These are phyloP conservation scores for Merluccius polli DNA, from an alignment of 2,797 vertebrate species.

Conservation along the genomic window DNA sequence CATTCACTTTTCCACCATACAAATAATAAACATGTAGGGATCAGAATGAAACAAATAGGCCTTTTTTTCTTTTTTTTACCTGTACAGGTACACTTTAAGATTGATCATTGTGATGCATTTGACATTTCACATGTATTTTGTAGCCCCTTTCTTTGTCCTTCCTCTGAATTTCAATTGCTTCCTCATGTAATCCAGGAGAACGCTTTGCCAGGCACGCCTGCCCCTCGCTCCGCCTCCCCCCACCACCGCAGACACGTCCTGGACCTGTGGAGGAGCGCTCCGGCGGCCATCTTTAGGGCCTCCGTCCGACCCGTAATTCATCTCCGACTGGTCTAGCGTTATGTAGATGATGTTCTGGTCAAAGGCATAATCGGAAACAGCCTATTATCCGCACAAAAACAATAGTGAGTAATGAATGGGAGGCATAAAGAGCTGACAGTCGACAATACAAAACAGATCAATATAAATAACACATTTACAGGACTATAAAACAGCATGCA, in stretches of 20 bases:
- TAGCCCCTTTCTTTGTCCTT: conserved; percentile 55
- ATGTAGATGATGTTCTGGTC: conserved; percentile 12
- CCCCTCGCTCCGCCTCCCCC: conserved; percentile 25
- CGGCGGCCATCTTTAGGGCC: conserved; percentile 15
- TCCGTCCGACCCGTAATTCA: not conserved
- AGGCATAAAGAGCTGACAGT: not conserved
- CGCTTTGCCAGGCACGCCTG: conserved; percentile 43
- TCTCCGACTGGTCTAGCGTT: conserved; percentile 19
- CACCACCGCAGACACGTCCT: conserved; percentile 35
- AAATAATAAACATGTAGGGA: not conserved
- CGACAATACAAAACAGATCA: not conserved
- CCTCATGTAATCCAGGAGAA: conserved; percentile 54
- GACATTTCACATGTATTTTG: conserved; percentile 22
- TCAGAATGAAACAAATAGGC: not conserved
- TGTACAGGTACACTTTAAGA: not conserved
- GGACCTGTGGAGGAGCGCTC: conserved; percentile 19
- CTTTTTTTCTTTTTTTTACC: not conserved
- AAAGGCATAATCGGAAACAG: conserved; percentile 24
- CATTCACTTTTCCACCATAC: not conserved
- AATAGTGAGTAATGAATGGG: not conserved
- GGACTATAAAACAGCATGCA: not conserved
- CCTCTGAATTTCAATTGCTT: conserved; percentile 58
- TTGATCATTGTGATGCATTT: not conserved
- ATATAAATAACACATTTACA: not conserved
- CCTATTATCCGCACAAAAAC: conserved; percentile 24